A percentile compares a stretch with the other conserved stretches of the same genome.
These are phyloP conservation scores for Drosophila obscura DNA, from an alignment of 1,140 invertebrate genomes.

Conservation along the genomic window DNA sequence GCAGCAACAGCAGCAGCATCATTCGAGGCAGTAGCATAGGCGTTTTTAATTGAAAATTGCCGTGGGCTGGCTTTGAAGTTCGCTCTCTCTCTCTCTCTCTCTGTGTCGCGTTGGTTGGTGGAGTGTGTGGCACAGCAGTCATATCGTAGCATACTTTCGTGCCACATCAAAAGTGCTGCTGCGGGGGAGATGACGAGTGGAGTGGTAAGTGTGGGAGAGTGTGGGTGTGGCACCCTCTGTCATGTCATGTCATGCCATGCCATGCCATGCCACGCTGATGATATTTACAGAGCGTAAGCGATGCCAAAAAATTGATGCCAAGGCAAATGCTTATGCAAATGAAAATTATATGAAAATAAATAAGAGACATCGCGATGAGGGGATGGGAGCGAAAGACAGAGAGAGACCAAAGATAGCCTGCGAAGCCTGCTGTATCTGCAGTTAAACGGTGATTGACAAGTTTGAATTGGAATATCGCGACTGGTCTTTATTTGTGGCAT, in stretches of 20 bases:
- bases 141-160: constrained; percentile 58
- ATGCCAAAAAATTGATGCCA: constrained; percentile 73
- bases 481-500: too few species aligned
- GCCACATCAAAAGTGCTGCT: constrained; percentile 47
- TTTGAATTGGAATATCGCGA: too few species aligned
- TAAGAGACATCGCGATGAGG: neutral
- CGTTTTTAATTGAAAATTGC: constrained; percentile 82
- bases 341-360: constrained; percentile 45
- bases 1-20: constrained; percentile 4
- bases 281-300: constrained; percentile 64
- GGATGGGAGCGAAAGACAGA: too few species aligned
- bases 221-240: constrained; percentile 25
- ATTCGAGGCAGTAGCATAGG: constrained; percentile 45
- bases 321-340: constrained; percentile 66
- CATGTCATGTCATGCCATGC: constrained; percentile 28
- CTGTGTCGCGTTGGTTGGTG: neutral
- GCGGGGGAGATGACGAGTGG: neutral
- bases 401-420: constrained; percentile 8
- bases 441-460: constrained; percentile 9
- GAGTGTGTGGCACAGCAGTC: neutral
- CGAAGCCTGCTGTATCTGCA: constrained; percentile 10
- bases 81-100: constrained; percentile 8
- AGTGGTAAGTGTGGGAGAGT: too few species aligned
- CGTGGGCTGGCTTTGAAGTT: constrained; percentile 75
- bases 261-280: constrained; percentile 33